These are phyloP conservation scores for Noctilio leporinus DNA, from an alignment of 2,113 vertebrate genomes.

Conservation along the genomic window DNA sequence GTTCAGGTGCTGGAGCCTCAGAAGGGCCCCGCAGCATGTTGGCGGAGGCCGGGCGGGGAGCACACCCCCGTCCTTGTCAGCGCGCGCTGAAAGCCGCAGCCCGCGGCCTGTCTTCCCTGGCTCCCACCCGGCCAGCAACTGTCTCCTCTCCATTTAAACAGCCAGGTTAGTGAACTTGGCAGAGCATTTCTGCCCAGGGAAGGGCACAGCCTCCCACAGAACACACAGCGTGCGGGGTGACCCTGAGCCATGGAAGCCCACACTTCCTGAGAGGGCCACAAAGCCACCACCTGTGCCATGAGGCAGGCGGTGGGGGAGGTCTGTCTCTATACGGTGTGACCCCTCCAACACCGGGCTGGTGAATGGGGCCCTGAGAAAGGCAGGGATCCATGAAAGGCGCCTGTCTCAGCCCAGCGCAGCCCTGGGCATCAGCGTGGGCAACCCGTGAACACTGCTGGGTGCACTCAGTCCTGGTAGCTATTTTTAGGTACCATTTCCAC, in stretches of 20 bases:
- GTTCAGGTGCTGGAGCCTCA: neutral
- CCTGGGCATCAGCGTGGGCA: fast-evolving
- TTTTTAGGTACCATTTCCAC: neutral
- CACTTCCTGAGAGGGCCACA: neutral
- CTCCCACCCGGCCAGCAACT: constrained; percentile 72
- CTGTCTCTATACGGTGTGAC: neutral
- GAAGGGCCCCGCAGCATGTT: neutral
- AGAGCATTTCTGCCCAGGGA: neutral
- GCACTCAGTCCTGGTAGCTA: neutral
- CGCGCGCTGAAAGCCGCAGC: neutral
- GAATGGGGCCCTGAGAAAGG: neutral
- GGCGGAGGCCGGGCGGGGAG: neutral
- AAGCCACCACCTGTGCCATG: fast-evolving
- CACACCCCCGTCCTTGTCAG: neutral
- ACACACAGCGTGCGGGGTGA: neutral
- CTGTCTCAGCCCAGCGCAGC: neutral
- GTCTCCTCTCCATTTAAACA: constrained; percentile 69
- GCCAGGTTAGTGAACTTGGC: neutral
- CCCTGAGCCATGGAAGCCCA: fast-evolving
- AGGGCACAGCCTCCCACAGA: neutral
- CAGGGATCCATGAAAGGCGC: neutral
- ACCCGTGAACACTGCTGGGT: neutral
- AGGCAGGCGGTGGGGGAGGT: neutral
- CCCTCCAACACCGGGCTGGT: neutral
- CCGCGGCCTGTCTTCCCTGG: constrained; percentile 11